These are phyloP conservation scores for Chascanopsetta lugubris DNA, from an alignment of 2,113 vertebrate genomes.

Conservation along the genomic window DNA sequence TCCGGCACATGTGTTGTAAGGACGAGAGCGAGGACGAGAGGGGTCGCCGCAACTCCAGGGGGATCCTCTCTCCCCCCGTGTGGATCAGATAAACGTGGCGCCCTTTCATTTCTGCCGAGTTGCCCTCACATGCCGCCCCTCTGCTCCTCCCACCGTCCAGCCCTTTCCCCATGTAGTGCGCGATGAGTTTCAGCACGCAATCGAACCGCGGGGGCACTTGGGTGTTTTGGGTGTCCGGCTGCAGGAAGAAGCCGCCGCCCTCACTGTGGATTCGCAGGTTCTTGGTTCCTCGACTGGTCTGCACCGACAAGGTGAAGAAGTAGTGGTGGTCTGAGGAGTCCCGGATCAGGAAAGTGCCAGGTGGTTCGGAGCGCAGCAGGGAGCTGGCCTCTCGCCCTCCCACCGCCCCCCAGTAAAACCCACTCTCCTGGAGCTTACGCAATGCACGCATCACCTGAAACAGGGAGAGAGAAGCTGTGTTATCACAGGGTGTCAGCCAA, in stretches of 20 bases:
- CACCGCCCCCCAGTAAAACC: constrained; percentile 97
- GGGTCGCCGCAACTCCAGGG: constrained; percentile 90
- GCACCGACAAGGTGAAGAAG: constrained; percentile 97
- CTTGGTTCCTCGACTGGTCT: constrained; percentile 93
- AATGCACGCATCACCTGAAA: constrained; percentile 87
- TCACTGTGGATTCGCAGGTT: constrained; percentile 97
- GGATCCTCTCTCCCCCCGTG: constrained; percentile 90
- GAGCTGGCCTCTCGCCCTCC: constrained; percentile 91
- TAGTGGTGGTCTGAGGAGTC: constrained; percentile 97
- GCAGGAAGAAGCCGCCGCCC: constrained; percentile 90
- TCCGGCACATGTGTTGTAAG: constrained; percentile 95
- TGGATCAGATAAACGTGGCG: constrained; percentile 91
- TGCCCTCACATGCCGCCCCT: constrained; percentile 39
- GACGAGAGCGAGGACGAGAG: constrained; percentile 89
- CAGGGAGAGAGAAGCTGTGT: neutral
- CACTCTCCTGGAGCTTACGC: constrained; percentile 95
- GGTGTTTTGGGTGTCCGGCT: constrained; percentile 90
- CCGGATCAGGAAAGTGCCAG: constrained; percentile 95
- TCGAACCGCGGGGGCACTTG: constrained; percentile 91
- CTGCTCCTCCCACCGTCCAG: constrained; percentile 26
- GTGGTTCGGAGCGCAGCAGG: constrained; percentile 87
- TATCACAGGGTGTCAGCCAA: neutral
- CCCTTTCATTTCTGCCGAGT: constrained; percentile 49
- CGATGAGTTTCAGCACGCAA: constrained; percentile 95
- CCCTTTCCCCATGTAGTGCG: constrained; percentile 91